These are phyloP conservation scores for Apotomis betuletana DNA, from an alignment of 2,888 invertebrate species.

Conservation along the genomic window DNA sequence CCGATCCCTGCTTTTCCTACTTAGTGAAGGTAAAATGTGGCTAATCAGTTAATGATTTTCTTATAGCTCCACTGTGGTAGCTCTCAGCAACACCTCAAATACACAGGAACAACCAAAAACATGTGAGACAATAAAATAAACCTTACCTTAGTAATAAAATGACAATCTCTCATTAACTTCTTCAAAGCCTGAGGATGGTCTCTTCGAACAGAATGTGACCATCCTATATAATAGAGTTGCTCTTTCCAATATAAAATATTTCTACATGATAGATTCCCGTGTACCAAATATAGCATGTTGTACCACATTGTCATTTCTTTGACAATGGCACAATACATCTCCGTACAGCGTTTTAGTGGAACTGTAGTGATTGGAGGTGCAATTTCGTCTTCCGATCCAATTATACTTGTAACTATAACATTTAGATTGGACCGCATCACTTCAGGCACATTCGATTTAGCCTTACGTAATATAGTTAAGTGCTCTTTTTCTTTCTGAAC, in stretches of 20 bases:
- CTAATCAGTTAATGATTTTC: no score
- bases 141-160: slow-evolving; percentile 24
- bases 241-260: slow-evolving; percentile 9
- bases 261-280: slow-evolving; percentile 9
- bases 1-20: no score
- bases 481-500: slow-evolving; percentile 21
- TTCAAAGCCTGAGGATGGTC: slow-evolving; percentile 19
- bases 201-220: slow-evolving; percentile 27
- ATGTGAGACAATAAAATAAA: no score
- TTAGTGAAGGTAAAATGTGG: no score
- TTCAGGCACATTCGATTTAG: slow-evolving; percentile 6
- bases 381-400: background rate
- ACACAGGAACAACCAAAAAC: no score
- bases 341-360: background rate
- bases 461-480: background rate
- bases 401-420: slow-evolving; percentile 19
- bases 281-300: slow-evolving; percentile 11
- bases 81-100: no score
- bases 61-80: no score
- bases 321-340: slow-evolving; percentile 1
- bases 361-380: slow-evolving; percentile 11
- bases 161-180: slow-evolving; percentile 32
- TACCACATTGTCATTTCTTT: slow-evolving; percentile 17
- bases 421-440: background rate
- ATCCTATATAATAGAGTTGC: slow-evolving; percentile 3